A percentile compares a stretch with the other conserved stretches of the same genome.
Conservation (phyloP, 2,797 vertebrate species). For the Sebastes wilsoni region DNA sequence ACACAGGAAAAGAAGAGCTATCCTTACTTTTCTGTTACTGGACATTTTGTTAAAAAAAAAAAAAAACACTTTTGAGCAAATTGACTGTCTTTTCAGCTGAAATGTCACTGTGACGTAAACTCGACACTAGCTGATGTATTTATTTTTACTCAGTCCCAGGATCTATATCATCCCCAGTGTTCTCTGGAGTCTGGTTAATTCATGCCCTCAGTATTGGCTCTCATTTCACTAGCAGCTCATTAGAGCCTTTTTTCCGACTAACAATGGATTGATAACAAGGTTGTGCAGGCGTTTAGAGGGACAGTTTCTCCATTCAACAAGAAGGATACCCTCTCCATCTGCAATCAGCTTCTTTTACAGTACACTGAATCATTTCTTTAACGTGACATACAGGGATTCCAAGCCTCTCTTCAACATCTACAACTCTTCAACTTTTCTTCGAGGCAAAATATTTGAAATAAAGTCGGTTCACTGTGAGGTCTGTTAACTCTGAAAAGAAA, state of each 20-base stretch:
- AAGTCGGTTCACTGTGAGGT: not conserved
- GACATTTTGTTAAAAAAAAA: not conserved
- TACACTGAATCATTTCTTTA: not conserved
- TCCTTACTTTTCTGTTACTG: not conserved
- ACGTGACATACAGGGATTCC: not conserved
- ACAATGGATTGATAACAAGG: not conserved
- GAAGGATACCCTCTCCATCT: not conserved
- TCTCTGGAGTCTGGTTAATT: not conserved
- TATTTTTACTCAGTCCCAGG: not conserved
- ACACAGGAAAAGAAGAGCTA: not conserved
- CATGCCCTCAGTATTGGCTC: not conserved
- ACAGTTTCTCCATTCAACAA: not conserved
- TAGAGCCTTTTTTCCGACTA: not conserved
- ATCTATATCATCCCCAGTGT: not conserved
- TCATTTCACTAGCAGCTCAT: not conserved
- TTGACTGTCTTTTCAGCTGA: not conserved
- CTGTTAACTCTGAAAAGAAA: not conserved
- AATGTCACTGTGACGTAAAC: not conserved
- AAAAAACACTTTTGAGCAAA: not conserved
- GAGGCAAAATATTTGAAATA: not conserved
- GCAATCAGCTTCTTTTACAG: not conserved
- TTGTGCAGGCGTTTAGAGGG: not conserved
- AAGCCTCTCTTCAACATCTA: not conserved
- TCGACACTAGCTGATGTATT: not conserved
- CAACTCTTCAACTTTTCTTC: not conserved